Conservation (phyloP, 2,888 invertebrate species). For the Scotopteryx bipunctaria region DNA sequence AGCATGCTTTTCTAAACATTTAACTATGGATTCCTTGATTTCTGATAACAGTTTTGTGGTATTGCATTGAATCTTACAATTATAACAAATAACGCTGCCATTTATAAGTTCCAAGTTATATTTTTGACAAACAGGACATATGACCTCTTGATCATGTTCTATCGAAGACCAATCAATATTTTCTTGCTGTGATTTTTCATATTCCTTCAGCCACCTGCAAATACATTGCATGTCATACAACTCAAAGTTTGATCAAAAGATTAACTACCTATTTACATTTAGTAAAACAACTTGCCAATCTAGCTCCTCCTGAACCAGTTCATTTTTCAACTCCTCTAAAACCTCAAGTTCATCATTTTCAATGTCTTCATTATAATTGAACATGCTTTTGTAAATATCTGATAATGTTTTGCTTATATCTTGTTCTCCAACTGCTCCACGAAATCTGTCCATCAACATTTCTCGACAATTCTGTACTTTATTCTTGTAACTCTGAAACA, state of each 20-base stretch:
- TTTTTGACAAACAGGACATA: constrained; percentile 82
- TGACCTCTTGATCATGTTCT: constrained; percentile 64
- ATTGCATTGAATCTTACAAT: constrained; percentile 62
- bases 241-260: too few species aligned
- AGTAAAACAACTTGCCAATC: constrained; percentile 56
- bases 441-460: constrained; percentile 63
- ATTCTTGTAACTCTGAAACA: constrained; percentile 63
- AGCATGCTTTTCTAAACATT: constrained; percentile 60
- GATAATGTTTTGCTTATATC: constrained; percentile 60
- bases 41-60: constrained; percentile 54
- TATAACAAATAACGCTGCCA: constrained; percentile 51
- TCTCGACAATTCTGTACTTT: constrained; percentile 69
- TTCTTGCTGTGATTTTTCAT: constrained; percentile 67
- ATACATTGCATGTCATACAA: neutral
- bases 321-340: constrained; percentile 65
- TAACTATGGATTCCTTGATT: constrained; percentile 55
- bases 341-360: constrained; percentile 64
- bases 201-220: constrained; percentile 67
- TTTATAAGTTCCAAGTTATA: constrained; percentile 52
- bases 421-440: constrained; percentile 52
- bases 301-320: constrained; percentile 72
- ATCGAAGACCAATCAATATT: constrained; percentile 68
- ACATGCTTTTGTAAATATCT: constrained; percentile 66
- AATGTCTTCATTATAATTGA: constrained; percentile 48
- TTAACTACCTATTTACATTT: too few species aligned